A percentile compares a stretch with the other conserved stretches of the same genome.
Conservation (phyloP, 2,797 vertebrate species). For the Muscicapa comitata region DNA sequence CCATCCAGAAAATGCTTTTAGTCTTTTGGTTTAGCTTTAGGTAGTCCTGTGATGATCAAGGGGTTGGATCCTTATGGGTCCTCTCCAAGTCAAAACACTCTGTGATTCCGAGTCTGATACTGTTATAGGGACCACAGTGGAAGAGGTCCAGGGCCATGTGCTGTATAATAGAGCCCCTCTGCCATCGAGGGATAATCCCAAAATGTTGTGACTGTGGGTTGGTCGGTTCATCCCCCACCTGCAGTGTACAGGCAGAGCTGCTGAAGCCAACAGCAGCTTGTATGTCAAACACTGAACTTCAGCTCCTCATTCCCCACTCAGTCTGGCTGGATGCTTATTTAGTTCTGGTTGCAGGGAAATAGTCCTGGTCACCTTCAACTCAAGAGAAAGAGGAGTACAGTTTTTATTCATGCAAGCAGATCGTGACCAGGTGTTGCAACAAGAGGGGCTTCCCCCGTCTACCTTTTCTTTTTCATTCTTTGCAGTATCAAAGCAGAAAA, state of each 20-base stretch:
- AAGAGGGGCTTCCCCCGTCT: background rate
- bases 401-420: background rate
- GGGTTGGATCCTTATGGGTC: background rate
- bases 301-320: background rate
- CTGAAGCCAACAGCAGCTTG: background rate
- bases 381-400: background rate
- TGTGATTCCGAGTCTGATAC: background rate
- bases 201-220: rapidly evolving
- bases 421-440: background rate
- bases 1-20: background rate
- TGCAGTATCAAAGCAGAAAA: conserved; percentile 43
- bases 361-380: background rate
- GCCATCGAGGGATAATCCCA: rapidly evolving
- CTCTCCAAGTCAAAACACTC: background rate
- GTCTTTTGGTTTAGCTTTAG: background rate
- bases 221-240: background rate
- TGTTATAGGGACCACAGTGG: background rate
- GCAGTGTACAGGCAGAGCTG: background rate
- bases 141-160: background rate
- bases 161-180: background rate
- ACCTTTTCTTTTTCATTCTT: background rate
- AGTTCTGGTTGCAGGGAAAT: background rate
- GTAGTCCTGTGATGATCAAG: background rate
- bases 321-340: background rate
- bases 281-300: background rate